phyloP scores from a whole-genome alignment of 2,797 vertebrate species.

The Oreochromis grahami region DNA sequence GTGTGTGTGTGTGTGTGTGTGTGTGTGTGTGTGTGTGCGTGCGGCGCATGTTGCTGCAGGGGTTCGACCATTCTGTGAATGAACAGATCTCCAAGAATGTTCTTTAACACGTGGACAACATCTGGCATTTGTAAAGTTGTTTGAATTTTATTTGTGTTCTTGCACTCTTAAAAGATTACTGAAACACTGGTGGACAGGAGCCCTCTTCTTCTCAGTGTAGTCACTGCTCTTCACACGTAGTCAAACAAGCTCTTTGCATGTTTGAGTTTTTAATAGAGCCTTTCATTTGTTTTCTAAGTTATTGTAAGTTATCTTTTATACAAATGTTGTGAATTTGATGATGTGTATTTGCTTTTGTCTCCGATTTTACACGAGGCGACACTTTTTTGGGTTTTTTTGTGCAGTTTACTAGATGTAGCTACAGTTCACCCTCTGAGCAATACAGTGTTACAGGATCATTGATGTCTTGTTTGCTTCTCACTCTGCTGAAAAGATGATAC shows the following conservation, averaged over 20 bases:
- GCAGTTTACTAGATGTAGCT: conserved; percentile 48
- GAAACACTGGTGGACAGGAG: conserved; percentile 29
- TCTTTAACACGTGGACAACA: conserved; percentile 31
- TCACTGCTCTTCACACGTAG: conserved; percentile 43
- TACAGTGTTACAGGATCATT: conserved; percentile 37
- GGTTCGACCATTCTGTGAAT: conserved; percentile 77
- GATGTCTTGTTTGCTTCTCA: conserved; percentile 49
- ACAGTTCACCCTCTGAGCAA: conserved; percentile 51
- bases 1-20: conserved; percentile 11
- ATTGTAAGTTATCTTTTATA: conserved; percentile 75
- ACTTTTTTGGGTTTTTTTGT: conserved; percentile 17
- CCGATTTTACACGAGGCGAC: conserved; percentile 37
- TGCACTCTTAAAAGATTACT: conserved; percentile 34
- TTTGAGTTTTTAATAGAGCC: conserved; percentile 60
- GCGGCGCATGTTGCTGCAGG: conserved; percentile 34
- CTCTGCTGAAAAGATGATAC: conserved; percentile 32
- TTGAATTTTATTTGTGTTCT: conserved; percentile 37
- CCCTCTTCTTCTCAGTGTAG: conserved; percentile 35
- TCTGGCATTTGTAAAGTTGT: conserved; percentile 44
- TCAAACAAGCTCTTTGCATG: conserved; percentile 52
- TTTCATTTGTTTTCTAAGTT: conserved; percentile 54
- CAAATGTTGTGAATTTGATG: conserved; percentile 53
- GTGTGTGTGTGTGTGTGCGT: not conserved
- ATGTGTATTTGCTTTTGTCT: conserved; percentile 45
- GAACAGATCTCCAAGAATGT: conserved; percentile 67